phyloP scores from a whole-genome alignment of 2,113 vertebrate species.

The Microtus ochrogaster region DNA sequence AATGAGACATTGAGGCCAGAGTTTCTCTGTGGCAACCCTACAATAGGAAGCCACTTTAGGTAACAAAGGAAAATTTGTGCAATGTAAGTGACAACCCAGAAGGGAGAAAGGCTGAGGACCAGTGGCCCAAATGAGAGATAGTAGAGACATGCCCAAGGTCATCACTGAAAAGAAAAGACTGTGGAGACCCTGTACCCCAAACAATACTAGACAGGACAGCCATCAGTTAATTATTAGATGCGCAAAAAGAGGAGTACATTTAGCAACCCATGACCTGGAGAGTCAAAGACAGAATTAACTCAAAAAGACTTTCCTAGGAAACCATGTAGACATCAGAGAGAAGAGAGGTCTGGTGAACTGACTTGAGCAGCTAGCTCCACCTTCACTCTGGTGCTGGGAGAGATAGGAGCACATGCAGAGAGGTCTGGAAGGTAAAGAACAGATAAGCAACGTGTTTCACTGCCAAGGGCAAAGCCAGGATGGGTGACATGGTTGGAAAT shows the following conservation, averaged over 20 bases:
- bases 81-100: background rate
- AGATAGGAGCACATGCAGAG: background rate
- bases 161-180: background rate
- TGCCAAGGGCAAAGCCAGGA: background rate
- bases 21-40: background rate
- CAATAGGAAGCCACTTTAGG: background rate
- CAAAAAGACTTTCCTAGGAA: slow-evolving; percentile 16
- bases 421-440: background rate
- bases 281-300: background rate
- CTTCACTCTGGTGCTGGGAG: background rate
- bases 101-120: background rate
- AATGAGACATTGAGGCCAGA: background rate
- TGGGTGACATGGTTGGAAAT: background rate
- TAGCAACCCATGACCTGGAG: background rate
- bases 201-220: fast-evolving
- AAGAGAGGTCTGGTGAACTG: background rate
- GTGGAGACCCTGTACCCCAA: background rate
- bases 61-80: too few relatives aligned
- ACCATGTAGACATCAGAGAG: background rate
- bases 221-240: background rate
- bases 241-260: background rate
- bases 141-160: background rate
- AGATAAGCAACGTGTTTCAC: background rate
- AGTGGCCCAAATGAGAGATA: background rate
- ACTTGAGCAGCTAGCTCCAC: background rate